phyloP scores from a whole-genome alignment of 2,797 vertebrate genomes.

The Spinus olivaceus region DNA sequence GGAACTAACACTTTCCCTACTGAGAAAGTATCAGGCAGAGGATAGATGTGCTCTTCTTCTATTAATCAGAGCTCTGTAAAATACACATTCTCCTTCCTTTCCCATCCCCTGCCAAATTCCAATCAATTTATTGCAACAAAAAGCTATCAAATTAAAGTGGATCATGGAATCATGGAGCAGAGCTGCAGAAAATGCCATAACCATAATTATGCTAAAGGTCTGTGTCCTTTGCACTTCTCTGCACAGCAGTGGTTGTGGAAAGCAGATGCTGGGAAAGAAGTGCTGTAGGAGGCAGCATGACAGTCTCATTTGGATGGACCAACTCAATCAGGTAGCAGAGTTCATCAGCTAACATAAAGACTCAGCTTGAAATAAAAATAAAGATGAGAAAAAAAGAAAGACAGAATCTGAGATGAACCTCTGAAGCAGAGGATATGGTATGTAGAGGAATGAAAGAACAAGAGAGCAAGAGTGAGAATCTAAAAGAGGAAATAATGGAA shows the following conservation, averaged over 20 bases:
- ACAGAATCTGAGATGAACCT: background rate
- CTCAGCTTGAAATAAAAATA: background rate
- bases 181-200: background rate
- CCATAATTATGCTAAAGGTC: background rate
- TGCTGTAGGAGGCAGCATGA: background rate
- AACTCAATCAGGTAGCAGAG: background rate
- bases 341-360: background rate
- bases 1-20: background rate
- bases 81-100: background rate
- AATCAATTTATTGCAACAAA: background rate
- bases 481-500: background rate
- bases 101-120: background rate
- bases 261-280: background rate
- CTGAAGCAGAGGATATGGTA: fast-evolving
- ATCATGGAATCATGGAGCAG: background rate
- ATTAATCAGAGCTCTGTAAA: background rate
- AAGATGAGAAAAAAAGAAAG: background rate
- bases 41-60: background rate
- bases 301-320: background rate
- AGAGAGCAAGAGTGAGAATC: background rate
- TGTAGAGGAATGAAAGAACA: background rate
- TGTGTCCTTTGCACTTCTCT: background rate
- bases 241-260: background rate
- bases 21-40: background rate
- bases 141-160: background rate